These are phyloP conservation scores for Zaprionus vittiger DNA, from an alignment of 1,140 invertebrate genomes.

Conservation along the genomic window DNA sequence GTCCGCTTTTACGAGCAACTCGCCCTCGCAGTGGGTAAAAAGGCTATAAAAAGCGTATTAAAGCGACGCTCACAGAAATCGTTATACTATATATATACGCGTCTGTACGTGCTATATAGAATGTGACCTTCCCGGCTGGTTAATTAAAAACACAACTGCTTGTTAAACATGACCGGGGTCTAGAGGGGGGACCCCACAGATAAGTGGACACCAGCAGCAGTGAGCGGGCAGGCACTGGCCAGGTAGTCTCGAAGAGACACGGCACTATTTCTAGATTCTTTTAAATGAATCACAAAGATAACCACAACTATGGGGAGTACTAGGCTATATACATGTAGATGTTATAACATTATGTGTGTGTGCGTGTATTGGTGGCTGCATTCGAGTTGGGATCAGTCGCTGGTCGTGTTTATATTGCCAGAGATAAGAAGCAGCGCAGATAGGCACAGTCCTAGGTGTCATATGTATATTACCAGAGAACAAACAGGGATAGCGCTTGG, in stretches of 20 bases:
- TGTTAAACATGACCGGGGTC: slow-evolving; percentile 64
- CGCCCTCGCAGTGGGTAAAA: slow-evolving; percentile 11
- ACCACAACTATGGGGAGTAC: slow-evolving; percentile 33
- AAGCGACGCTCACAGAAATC: slow-evolving; percentile 52
- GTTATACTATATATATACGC: slow-evolving; percentile 40
- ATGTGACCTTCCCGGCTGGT: slow-evolving; percentile 67
- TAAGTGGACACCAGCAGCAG: slow-evolving; percentile 26
- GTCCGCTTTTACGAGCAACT: slow-evolving; percentile 42
- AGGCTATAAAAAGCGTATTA: slow-evolving; percentile 66
- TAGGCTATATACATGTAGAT: not conserved
- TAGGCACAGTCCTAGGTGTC: slow-evolving; percentile 43
- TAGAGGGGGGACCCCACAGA: slow-evolving; percentile 13
- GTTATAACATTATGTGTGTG: slow-evolving; percentile 16
- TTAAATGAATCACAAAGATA: slow-evolving; percentile 75
- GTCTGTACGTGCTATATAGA: slow-evolving; percentile 43
- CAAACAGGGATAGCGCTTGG: slow-evolving; percentile 57
- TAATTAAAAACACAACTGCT: slow-evolving; percentile 82
- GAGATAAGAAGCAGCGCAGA: slow-evolving; percentile 53
- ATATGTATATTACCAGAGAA: slow-evolving; percentile 58
- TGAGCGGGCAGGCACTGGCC: slow-evolving; percentile 16
- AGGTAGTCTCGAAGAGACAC: slow-evolving; percentile 39
- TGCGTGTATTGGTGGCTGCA: not conserved
- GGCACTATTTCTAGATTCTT: slow-evolving; percentile 47
- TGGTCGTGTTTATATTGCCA: slow-evolving; percentile 54
- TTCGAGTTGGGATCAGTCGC: slow-evolving; percentile 56